phyloP scores from a whole-genome alignment of 2,888 invertebrate species.

The Monochamus alternatus region DNA sequence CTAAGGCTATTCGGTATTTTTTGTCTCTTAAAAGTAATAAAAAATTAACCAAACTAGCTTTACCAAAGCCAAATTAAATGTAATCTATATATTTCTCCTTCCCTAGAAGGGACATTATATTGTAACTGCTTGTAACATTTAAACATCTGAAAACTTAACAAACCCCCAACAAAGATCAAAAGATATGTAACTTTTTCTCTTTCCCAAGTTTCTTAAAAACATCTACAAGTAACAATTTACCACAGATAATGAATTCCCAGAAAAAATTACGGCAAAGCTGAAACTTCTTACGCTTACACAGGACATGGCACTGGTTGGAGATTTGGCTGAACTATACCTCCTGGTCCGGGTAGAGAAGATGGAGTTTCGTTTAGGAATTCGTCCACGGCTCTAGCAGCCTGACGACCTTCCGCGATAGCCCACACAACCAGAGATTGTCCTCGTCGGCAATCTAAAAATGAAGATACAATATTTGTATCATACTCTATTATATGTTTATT shows the following conservation, averaged over 20 bases:
- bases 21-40: constrained; percentile 17
- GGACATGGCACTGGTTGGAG: constrained; percentile 61
- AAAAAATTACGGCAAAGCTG: constrained; percentile 5
- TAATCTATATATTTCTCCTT: background rate
- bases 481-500: too few species aligned
- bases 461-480: background rate
- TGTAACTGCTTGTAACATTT: constrained; percentile 11
- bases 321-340: constrained; percentile 83
- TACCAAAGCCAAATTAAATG: constrained; percentile 34
- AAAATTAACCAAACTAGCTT: constrained; percentile 31
- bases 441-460: constrained; percentile 89
- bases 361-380: constrained; percentile 82
- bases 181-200: constrained; percentile 24
- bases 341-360: constrained; percentile 92
- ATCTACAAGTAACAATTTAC: constrained; percentile 25
- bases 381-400: constrained; percentile 96
- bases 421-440: constrained; percentile 99
- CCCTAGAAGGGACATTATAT: background rate
- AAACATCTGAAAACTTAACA: constrained; percentile 32
- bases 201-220: constrained; percentile 1
- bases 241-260: constrained; percentile 12
- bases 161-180: constrained; percentile 4
- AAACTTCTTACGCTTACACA: constrained; percentile 57
- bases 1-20: constrained; percentile 48
- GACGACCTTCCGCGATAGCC: constrained; percentile 99